Conservation (phyloP, 2,888 invertebrate genomes). For the Drosophila quinaria region DNA sequence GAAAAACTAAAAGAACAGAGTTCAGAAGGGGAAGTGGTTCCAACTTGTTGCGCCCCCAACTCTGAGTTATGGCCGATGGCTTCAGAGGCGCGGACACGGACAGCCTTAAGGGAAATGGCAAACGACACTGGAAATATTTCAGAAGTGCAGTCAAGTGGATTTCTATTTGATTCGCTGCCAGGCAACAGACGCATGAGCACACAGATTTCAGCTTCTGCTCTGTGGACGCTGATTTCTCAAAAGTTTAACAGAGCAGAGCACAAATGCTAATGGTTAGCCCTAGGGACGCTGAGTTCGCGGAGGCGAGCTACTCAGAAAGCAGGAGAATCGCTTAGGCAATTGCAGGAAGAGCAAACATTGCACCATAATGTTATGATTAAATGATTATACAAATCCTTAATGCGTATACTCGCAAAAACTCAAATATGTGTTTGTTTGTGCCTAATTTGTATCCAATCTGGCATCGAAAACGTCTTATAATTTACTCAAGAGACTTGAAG, state of each 20-base stretch:
- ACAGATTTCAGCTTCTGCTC: constrained; percentile 42
- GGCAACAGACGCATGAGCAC: constrained; percentile 38
- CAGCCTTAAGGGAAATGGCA: constrained; percentile 32
- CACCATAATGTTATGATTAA: constrained; percentile 4
- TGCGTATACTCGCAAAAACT: background rate
- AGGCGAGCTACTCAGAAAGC: background rate
- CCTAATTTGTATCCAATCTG: background rate
- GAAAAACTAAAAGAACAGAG: constrained; percentile 11
- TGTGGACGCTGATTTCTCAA: constrained; percentile 38
- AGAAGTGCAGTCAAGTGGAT: constrained; percentile 60
- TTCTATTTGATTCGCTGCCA: constrained; percentile 54
- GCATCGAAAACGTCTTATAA: background rate
- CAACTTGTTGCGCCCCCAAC: constrained; percentile 53
- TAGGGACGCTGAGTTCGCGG: constrained; percentile 25
- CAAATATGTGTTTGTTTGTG: background rate
- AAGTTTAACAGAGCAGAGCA: constrained; percentile 41
- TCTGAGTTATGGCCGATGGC: constrained; percentile 42
- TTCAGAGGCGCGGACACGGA: constrained; percentile 22
- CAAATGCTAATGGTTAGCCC: constrained; percentile 53
- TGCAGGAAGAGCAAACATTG: constrained; percentile 1
- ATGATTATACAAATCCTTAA: constrained; percentile 2
- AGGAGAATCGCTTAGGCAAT: constrained; percentile 12
- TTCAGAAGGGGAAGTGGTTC: constrained; percentile 13
- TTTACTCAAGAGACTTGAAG: too few relatives aligned
- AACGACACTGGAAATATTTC: constrained; percentile 58